These are phyloP conservation scores for Thomomys bottae DNA, from an alignment of 2,113 vertebrate genomes.

Conservation along the genomic window DNA sequence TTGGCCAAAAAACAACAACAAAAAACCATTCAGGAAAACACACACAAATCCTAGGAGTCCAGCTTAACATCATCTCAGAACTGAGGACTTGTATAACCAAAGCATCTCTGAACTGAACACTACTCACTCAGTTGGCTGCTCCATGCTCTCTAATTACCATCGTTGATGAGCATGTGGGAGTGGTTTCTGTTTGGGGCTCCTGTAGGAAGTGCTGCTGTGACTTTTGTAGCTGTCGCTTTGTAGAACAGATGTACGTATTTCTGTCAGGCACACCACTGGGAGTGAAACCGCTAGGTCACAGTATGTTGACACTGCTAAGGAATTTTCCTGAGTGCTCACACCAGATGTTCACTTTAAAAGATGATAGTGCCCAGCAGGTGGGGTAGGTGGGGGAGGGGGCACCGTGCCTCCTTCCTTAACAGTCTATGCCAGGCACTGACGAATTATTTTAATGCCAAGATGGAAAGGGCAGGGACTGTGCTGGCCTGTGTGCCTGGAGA, in stretches of 20 bases:
- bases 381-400: fast-evolving
- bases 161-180: not conserved
- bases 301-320: not conserved
- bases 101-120: no score
- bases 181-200: not conserved
- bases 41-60: not conserved
- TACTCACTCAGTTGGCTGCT: not conserved
- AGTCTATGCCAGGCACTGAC: not conserved
- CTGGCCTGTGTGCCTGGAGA: not conserved
- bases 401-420: not conserved
- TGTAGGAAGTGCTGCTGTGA: not conserved
- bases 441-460: not conserved
- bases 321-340: not conserved
- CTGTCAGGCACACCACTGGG: not conserved
- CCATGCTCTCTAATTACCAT: not conserved
- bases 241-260: not conserved
- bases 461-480: not conserved
- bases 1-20: no score
- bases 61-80: not conserved
- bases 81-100: not conserved
- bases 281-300: not conserved
- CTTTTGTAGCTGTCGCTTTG: not conserved
- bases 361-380: not conserved
- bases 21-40: no score
- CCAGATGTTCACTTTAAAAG: not conserved